Percentiles rank a stretch among this genome's conserved stretches.
phyloP scores from a whole-genome alignment of 2,113 vertebrate species.

The Pachycephala philippinensis region DNA sequence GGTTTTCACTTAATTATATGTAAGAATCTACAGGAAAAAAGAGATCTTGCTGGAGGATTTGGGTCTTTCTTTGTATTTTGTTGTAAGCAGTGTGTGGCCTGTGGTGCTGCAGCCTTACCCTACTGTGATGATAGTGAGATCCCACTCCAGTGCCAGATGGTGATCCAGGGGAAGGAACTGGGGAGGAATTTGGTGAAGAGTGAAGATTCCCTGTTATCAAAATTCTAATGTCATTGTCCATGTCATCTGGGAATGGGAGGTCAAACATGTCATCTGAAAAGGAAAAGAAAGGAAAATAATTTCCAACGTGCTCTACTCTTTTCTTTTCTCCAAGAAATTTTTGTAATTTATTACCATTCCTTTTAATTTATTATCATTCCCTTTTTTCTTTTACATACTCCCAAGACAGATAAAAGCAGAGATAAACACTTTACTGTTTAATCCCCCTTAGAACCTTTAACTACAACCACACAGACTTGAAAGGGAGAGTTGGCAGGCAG shows the following conservation, averaged over 20 bases:
- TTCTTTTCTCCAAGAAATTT: background rate
- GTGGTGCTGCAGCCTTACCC: conserved; percentile 74
- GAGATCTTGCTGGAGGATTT: background rate
- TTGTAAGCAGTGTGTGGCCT: background rate
- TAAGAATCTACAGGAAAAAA: background rate
- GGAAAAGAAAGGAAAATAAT: background rate
- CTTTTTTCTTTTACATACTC: background rate
- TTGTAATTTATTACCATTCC: background rate
- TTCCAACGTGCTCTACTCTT: background rate
- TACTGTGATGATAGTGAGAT: conserved; percentile 89
- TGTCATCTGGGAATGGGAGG: conserved; percentile 93
- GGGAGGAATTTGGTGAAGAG: conserved; percentile 91
- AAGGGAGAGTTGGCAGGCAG: background rate
- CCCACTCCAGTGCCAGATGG: conserved; percentile 90
- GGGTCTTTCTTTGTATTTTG: background rate
- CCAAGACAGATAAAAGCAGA: background rate
- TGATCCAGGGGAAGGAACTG: conserved; percentile 91
- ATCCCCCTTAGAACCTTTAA: background rate
- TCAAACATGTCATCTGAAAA: conserved; percentile 92
- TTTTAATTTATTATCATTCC: background rate
- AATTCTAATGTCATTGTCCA: conserved; percentile 97
- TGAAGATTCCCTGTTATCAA: conserved; percentile 95
- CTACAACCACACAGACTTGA: background rate
- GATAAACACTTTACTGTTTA: background rate
- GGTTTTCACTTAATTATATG: background rate